phyloP scores from a whole-genome alignment of 2,797 vertebrate species.

The Aeoliscus strigatus region DNA sequence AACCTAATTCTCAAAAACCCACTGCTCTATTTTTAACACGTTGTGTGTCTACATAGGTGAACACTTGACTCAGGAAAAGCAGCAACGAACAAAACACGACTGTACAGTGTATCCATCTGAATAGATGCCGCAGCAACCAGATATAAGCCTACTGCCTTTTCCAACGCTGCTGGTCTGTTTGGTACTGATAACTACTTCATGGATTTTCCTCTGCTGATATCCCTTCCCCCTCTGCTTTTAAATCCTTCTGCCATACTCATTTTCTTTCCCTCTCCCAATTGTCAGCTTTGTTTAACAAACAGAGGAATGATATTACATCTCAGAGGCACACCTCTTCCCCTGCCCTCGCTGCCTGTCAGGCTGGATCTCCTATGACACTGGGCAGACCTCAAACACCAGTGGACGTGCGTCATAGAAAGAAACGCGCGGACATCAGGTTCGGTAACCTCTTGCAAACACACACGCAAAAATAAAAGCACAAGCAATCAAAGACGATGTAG shows the following conservation, averaged over 20 bases:
- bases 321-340: conserved; percentile 37
- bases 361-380: conserved; percentile 41
- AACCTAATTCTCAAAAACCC: too few species aligned
- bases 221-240: conserved; percentile 33
- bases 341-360: conserved; percentile 47
- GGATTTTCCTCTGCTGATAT: conserved; percentile 38
- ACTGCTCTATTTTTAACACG: conserved; percentile 13
- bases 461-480: conserved; percentile 9
- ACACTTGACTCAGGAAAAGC: too few species aligned
- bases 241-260: conserved; percentile 24
- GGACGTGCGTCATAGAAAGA: conserved; percentile 6
- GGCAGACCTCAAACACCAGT: conserved; percentile 18
- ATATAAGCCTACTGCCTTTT: conserved; percentile 19
- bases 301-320: conserved; percentile 51
- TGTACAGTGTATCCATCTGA: neutral
- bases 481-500: conserved; percentile 13
- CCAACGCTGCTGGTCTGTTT: conserved; percentile 41
- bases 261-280: conserved; percentile 32
- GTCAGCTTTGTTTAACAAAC: conserved; percentile 62
- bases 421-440: conserved; percentile 3
- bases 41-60: conserved; percentile 8
- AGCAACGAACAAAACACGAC: too few species aligned
- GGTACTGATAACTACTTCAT: conserved; percentile 48
- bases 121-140: conserved; percentile 17
- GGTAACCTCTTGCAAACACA: neutral